Base-by-base conservation (phyloP, 2,888 invertebrate species). In the Drosophila bunnanda region DNA sequence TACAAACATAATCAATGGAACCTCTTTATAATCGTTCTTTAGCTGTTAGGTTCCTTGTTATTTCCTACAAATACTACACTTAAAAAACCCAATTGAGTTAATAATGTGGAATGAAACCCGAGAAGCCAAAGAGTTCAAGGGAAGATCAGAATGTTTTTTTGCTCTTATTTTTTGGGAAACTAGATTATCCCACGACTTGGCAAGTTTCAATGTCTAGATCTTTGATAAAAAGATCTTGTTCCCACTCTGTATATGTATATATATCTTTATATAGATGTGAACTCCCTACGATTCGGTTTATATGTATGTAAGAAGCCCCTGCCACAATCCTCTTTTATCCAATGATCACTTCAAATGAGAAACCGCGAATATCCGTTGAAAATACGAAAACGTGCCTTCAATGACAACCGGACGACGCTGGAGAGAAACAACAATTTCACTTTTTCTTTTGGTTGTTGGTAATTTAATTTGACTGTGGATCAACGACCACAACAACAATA, bases 401-500 rank as follows among this genome's bases (percentile, higher is more conserved):
- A 66, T 65, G 50, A 75, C 70, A 71, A 87, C 88, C 88, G 83
- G 82, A 85, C 80, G 75, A 67, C 50, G 75, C 65, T 20, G 71
- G 83, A 76, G 79, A 76, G 76, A 76, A 84, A 78, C 69, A 87
- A 84, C 78, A 77, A 83, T 82, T 83, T 87, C 79, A 82, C 87
- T 85, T 82, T 86, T 77, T 52, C 41, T 64, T 75, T 41, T 62
- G 58, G 53, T 39, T 59, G 66, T 67, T 82, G 83, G 83, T 82
- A 79, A 86, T 86, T 86, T 84, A 81, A 87, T 84, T 83, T 85
- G 79, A 76, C 77, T 72, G 72, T 74, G 88, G 82, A 83, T 84
- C 88, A 84, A 85, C 87, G 82, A 79, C 87, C 67, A 60, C 61
- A 30, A 38, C 44, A 43, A 5, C 17, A 41, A 15, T 4, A 41